These are phyloP conservation scores for Phania funesta DNA, from an alignment of 2,888 invertebrate species.

Conservation along the genomic window DNA sequence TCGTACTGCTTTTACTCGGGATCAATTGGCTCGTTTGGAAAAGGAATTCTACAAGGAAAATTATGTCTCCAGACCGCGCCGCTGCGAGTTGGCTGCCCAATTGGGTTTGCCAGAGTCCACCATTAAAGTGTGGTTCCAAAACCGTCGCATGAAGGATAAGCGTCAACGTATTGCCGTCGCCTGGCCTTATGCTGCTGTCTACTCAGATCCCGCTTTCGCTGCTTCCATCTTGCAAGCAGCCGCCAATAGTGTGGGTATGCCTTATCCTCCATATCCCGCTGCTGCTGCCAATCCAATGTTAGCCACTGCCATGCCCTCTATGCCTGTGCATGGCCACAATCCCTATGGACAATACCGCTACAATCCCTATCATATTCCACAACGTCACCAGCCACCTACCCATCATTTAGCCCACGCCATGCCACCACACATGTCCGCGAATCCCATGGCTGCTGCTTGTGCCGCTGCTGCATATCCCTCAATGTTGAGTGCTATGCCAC, in stretches of 20 bases:
- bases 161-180: constrained; percentile 95
- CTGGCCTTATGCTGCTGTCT: constrained; percentile 97
- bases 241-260: constrained; percentile 86
- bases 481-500: constrained; percentile 73
- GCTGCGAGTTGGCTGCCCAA: constrained; percentile 96
- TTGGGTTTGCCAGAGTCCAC: constrained; percentile 97
- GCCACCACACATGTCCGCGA: constrained; percentile 69
- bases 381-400: constrained; percentile 77
- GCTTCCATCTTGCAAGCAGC: constrained; percentile 95
- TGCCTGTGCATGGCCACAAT: constrained; percentile 81
- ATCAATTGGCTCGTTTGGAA: constrained; percentile 94
- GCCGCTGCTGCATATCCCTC: constrained; percentile 69
- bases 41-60: constrained; percentile 98
- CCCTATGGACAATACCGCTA: constrained; percentile 80
- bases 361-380: constrained; percentile 82
- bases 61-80: constrained; percentile 96
- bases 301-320: constrained; percentile 81
- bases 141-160: constrained; percentile 88
- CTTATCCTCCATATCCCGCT: constrained; percentile 83
- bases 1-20: constrained; percentile 97
- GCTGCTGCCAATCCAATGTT: constrained; percentile 81
- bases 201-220: constrained; percentile 95
- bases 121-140: constrained; percentile 98
- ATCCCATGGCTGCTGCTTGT: constrained; percentile 78
- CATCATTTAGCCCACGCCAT: constrained; percentile 78